Evolutionary conservation across 2,888 invertebrate genomes (phyloP).

Genomic region (Eulithis prunata): DNA sequence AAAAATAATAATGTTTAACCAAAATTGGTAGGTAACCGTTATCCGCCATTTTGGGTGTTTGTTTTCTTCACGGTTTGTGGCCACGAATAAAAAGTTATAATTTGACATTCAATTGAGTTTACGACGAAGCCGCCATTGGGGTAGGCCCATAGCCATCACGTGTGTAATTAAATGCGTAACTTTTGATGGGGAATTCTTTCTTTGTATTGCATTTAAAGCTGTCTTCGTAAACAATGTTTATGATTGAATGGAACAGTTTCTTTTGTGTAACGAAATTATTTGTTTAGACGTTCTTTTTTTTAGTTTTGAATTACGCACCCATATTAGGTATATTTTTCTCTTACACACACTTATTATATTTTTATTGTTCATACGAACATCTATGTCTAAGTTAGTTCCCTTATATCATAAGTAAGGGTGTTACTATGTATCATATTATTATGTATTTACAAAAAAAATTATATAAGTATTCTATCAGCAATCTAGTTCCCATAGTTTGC

Average conservation of each 20-base stretch:
- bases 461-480: too few species aligned
- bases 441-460: too few species aligned
- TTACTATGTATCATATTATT: too few species aligned
- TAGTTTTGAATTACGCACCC: too few species aligned
- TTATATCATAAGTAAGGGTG: too few species aligned
- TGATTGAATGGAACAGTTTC: neutral
- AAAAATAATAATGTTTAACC: slow-evolving; percentile 36
- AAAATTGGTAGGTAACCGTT: slow-evolving; percentile 36
- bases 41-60: slow-evolving; percentile 74
- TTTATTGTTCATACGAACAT: too few species aligned
- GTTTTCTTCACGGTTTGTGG: slow-evolving; percentile 62
- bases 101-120: slow-evolving; percentile 64
- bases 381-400: too few species aligned
- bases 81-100: slow-evolving; percentile 67
- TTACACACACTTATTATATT: too few species aligned
- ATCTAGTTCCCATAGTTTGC: too few species aligned
- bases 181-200: slow-evolving; percentile 5
- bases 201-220: slow-evolving; percentile 7
- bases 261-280: neutral
- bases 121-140: slow-evolving; percentile 46
- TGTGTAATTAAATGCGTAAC: slow-evolving; percentile 32
- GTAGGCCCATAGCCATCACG: slow-evolving; percentile 39
- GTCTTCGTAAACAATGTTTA: slow-evolving; percentile 2
- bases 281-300: too few species aligned
- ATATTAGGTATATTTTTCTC: too few species aligned